Evolutionary conservation across 1,140 invertebrate species (phyloP), one percentile per base, ranked within the genome.

Genomic region (Trichogramma pretiosum): DNA sequence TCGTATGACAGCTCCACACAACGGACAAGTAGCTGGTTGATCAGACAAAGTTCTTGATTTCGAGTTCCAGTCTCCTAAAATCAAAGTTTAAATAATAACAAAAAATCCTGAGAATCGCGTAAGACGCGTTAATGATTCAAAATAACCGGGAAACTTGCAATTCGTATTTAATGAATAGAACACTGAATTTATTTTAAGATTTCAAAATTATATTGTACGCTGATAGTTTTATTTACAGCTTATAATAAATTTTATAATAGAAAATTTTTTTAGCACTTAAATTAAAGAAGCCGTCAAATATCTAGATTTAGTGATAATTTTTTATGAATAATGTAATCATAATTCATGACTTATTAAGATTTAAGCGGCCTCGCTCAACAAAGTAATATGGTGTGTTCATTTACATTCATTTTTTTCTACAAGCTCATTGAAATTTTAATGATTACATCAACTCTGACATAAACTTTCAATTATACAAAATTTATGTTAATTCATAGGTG

Each of bases 1-100:
- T 7, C 68, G 60, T 36, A 72, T 54, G n/a, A 62, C 65, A 17
- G 64, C 67, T n/a, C 67, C 67, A 37, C 68, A 71, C 32, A 71
- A 38, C 16, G 65, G 67, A 52, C 68, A 71, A 13, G 62, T 60
- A 4, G 64, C 61, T 16, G 68, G 68, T 37, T 69, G 66, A 55
- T 70, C 68, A n/a, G 67, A 68, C 45, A 65, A 56, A 21, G 57
- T 64, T 53, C 60, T 52, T 42, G 47, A 46, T 54, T 63, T 64
- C 18, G 58, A 59, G 41, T 58, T 53, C 46, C 57, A 55, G 34
- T 59, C 61, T 40, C 61, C 64, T 67, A 52, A 26, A 65, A 67
- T 51, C 23, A 46, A 52, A 52, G 43, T 23, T 46, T 14, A 48
- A 22, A 43, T 48, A n/a, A n/a, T n/a, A n/a, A n/a, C n/a, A n/a